Conservation (phyloP, 2,113 vertebrate species). For the Calonectris borealis region DNA sequence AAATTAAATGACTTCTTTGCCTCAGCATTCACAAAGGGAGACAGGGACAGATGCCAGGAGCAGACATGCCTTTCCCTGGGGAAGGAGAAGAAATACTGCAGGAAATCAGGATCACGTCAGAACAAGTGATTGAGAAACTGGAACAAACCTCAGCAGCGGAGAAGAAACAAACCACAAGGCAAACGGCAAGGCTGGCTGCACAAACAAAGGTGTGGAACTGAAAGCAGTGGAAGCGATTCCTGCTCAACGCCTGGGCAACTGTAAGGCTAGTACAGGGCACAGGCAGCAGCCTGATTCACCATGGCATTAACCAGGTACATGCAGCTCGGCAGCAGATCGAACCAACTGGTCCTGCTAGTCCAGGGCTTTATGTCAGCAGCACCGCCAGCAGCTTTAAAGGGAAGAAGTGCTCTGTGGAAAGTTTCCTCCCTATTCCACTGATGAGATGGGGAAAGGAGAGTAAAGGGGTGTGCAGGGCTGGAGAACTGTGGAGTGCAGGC, state of each 20-base stretch:
- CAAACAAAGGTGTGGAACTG: conserved; percentile 40
- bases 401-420: background rate
- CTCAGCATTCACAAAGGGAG: conserved; percentile 54
- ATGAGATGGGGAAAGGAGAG: background rate
- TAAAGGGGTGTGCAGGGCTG: background rate
- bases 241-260: background rate
- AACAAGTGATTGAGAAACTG: conserved; percentile 60
- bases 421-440: background rate
- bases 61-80: conserved; percentile 66
- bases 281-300: background rate
- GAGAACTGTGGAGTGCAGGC: background rate
- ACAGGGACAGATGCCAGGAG: conserved; percentile 54
- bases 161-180: conserved; percentile 54
- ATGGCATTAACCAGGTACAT: background rate
- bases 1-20: conserved; percentile 68
- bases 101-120: conserved; percentile 63
- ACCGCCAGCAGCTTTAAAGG: background rate
- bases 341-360: background rate
- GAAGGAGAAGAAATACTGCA: conserved; percentile 58
- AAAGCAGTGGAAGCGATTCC: background rate
- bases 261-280: background rate
- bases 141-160: conserved; percentile 52
- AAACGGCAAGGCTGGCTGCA: conserved; percentile 37
- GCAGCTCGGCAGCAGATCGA: background rate
- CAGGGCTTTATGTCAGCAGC: background rate